These are phyloP conservation scores for Perca flavescens DNA, from an alignment of 2,113 vertebrate genomes.

Conservation along the genomic window DNA sequence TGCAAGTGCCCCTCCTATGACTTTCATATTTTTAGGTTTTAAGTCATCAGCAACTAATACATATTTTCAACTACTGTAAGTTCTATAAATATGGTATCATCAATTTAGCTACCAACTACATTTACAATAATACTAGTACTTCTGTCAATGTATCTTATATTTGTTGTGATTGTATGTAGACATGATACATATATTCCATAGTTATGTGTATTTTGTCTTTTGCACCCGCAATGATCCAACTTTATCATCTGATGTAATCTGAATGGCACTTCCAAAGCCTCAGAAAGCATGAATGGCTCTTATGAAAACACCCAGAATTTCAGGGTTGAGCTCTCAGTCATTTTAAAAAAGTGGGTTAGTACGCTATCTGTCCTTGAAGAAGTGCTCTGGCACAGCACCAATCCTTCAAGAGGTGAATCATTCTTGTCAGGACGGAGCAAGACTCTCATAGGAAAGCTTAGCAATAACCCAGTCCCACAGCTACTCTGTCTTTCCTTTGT, in stretches of 20 bases:
- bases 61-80: not conserved
- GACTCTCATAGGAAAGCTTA: slow-evolving; percentile 68
- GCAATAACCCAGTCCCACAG: slow-evolving; percentile 59
- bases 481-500: slow-evolving; percentile 64
- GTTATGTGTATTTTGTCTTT: not conserved
- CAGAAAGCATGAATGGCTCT: slow-evolving; percentile 49
- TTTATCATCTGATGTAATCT: slow-evolving; percentile 24
- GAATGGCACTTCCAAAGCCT: slow-evolving; percentile 39
- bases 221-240: not conserved
- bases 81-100: not conserved
- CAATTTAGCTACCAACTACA: not conserved
- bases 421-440: slow-evolving; percentile 62
- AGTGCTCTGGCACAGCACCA: slow-evolving; percentile 66
- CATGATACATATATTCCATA: not conserved
- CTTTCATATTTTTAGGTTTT: not conserved
- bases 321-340: slow-evolving; percentile 57
- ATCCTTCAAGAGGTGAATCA: slow-evolving; percentile 73
- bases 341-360: slow-evolving; percentile 62
- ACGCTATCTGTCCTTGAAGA: slow-evolving; percentile 78
- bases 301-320: slow-evolving; percentile 54
- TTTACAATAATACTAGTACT: not conserved
- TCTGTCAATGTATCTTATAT: not conserved
- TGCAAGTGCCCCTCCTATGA: not conserved
- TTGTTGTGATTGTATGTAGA: not conserved
- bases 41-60: not conserved